These are phyloP conservation scores for Macroglossus sobrinus DNA, from an alignment of 2,113 vertebrate genomes.

Conservation along the genomic window DNA sequence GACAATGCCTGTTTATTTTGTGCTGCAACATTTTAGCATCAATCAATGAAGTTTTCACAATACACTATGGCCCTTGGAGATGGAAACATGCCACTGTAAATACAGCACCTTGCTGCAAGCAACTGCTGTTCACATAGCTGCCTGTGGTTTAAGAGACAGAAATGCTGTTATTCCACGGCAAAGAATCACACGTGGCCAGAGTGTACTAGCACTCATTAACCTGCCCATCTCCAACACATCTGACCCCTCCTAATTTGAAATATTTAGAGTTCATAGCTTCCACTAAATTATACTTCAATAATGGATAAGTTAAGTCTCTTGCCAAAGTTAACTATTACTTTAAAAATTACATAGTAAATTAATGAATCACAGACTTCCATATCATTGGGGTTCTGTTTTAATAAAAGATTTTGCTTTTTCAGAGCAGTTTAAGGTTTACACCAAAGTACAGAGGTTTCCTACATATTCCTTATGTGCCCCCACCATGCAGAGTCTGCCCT, in stretches of 20 bases:
- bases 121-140: fast-evolving
- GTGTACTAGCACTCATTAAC: not conserved
- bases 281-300: slow-evolving; percentile 42
- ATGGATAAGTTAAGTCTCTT: slow-evolving; percentile 48
- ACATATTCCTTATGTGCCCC: not conserved
- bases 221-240: not conserved
- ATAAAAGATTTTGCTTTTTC: not conserved
- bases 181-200: not conserved
- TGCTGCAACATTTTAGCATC: not conserved
- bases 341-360: slow-evolving; percentile 40
- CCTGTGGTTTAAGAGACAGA: not conserved
- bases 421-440: not conserved
- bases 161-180: fast-evolving
- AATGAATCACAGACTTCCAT: slow-evolving; percentile 66
- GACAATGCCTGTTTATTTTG: not conserved
- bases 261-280: slow-evolving; percentile 43
- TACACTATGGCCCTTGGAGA: not conserved
- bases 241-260: not conserved
- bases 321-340: not conserved
- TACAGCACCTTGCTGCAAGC: not conserved
- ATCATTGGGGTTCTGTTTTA: slow-evolving; percentile 38
- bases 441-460: not conserved
- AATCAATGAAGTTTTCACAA: not conserved
- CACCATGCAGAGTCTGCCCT: no score
- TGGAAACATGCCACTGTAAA: not conserved